Conservation (phyloP, 1,140 invertebrate species). For the Antheraea mylitta region DNA sequence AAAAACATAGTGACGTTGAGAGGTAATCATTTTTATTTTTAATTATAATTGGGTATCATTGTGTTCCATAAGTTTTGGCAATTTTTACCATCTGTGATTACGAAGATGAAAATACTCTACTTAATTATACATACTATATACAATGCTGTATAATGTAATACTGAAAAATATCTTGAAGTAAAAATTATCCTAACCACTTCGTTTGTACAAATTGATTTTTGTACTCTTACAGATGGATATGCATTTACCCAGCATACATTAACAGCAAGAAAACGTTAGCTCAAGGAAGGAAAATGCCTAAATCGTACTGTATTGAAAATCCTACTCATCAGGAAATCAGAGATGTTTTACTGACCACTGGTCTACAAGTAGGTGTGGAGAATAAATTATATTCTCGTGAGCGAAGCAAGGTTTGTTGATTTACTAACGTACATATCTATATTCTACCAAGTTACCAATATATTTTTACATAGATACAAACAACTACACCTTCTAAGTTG, state of each 20-base stretch:
- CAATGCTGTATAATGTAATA: too few species aligned
- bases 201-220: not conserved
- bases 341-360: conserved; percentile 91
- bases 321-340: conserved; percentile 96
- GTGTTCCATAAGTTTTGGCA: not conserved
- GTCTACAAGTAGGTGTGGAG: conserved; percentile 93
- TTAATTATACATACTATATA: too few species aligned
- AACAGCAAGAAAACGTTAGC: conserved; percentile 95
- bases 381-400: conserved; percentile 97
- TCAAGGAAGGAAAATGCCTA: conserved; percentile 91
- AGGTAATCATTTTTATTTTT: conserved; percentile 61
- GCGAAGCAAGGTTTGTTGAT: conserved; percentile 84
- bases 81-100: not conserved
- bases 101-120: too few species aligned
- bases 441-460: too few species aligned
- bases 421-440: too few species aligned
- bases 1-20: conserved; percentile 84
- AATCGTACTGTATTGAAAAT: conserved; percentile 94
- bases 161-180: too few species aligned
- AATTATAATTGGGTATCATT: not conserved
- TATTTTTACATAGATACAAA: too few species aligned
- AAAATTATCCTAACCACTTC: too few species aligned
- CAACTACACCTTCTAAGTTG: too few species aligned
- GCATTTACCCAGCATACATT: conserved; percentile 97
- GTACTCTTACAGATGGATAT: conserved; percentile 89